phyloP scores from a whole-genome alignment of 2,888 invertebrate genomes.

The Pocota personata region DNA sequence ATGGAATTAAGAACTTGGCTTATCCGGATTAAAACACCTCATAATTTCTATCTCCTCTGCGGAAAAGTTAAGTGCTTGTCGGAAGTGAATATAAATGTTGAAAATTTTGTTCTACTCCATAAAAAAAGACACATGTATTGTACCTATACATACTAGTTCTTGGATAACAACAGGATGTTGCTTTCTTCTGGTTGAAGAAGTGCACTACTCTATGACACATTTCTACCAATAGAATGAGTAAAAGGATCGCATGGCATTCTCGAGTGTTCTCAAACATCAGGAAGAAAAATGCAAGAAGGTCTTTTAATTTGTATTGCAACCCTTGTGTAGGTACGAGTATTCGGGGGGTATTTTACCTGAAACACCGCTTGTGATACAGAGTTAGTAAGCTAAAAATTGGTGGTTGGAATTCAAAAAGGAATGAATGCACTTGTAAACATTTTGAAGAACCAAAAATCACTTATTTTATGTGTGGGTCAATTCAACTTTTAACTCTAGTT shows the following conservation, averaged over 20 bases:
- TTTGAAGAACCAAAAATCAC: no score
- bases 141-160: no score
- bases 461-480: no score
- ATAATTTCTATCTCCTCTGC: conserved; percentile 64
- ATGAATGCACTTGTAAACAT: no score
- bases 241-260: conserved; percentile 35
- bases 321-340: no score
- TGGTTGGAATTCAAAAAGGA: no score
- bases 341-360: no score
- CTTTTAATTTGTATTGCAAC: conserved; percentile 53
- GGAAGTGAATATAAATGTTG: conserved; percentile 69
- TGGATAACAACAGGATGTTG: conserved; percentile 43
- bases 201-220: conserved; percentile 41
- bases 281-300: conserved; percentile 51
- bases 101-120: conserved; percentile 18
- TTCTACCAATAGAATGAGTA: conserved; percentile 19
- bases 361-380: no score
- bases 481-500: no score
- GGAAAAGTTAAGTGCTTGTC: conserved; percentile 70
- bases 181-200: conserved; percentile 34
- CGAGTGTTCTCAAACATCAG: conserved; percentile 45
- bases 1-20: conserved; percentile 65
- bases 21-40: conserved; percentile 72
- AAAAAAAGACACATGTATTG: neutral
- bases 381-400: no score